Evolutionary conservation across 2,113 vertebrate genomes (phyloP).

Genomic region (Clarias magur): DNA sequence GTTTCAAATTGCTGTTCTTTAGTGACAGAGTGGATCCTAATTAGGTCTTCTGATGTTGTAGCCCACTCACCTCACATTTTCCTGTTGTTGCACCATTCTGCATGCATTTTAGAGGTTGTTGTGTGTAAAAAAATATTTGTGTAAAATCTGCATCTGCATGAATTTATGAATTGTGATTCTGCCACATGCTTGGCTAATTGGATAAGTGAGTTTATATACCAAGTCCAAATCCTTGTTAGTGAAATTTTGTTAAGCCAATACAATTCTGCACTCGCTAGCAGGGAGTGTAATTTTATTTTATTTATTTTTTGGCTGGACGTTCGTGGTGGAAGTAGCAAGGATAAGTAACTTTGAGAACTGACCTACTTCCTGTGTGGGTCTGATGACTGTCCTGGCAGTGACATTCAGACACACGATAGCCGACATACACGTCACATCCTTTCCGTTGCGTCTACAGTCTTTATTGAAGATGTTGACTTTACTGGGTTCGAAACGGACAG

Average conservation of each 20-base stretch:
- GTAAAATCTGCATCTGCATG: not conserved
- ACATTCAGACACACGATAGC: slow-evolving; percentile 89
- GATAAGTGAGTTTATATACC: not conserved
- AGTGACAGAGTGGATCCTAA: not conserved
- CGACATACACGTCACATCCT: slow-evolving; percentile 90
- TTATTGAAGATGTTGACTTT: slow-evolving; percentile 97
- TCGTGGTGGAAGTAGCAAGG: not conserved
- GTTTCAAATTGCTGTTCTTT: not conserved
- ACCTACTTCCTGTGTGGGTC: slow-evolving; percentile 80
- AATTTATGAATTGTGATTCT: not conserved
- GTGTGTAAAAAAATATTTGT: not conserved
- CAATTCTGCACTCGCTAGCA: not conserved
- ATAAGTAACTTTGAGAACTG: slow-evolving; percentile 52
- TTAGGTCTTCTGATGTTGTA: not conserved
- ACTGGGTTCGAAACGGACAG: slow-evolving; percentile 84
- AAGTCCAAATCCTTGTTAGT: not conserved
- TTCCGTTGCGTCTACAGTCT: slow-evolving; percentile 85
- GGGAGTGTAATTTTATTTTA: not conserved
- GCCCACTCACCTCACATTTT: not conserved
- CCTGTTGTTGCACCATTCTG: not conserved
- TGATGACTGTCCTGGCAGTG: slow-evolving; percentile 78
- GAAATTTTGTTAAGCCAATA: not conserved
- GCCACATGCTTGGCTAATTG: not conserved
- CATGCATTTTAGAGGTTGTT: not conserved
- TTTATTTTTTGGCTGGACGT: not conserved